These are phyloP conservation scores for Agrilus biguttatus DNA, from an alignment of 2,888 invertebrate species.

Conservation along the genomic window DNA sequence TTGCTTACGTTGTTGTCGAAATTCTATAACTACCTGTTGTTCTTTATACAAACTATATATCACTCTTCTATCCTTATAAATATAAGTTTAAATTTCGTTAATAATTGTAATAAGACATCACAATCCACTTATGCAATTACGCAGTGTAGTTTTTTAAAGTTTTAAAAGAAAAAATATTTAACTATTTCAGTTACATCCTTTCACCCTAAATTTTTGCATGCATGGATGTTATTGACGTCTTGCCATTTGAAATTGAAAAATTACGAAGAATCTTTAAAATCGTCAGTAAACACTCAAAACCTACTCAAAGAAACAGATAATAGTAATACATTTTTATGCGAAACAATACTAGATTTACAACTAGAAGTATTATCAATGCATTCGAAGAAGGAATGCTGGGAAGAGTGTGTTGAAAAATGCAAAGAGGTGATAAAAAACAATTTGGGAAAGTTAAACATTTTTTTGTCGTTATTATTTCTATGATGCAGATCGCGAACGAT, in stretches of 20 bases:
- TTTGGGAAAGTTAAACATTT: neutral
- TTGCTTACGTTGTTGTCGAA: too few relatives aligned
- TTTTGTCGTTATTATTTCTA: neutral
- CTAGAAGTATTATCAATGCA: conserved; percentile 31
- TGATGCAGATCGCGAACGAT: too few relatives aligned
- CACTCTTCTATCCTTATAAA: too few relatives aligned
- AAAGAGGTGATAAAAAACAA: conserved; percentile 21
- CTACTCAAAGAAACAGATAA: conserved; percentile 20
- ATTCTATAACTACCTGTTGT: too few relatives aligned
- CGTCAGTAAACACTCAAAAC: conserved; percentile 26
- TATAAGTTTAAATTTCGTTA: too few relatives aligned
- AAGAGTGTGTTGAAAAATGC: conserved; percentile 24
- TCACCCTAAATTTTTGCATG: conserved; percentile 32
- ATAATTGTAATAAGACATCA: too few relatives aligned
- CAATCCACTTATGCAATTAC: too few relatives aligned
- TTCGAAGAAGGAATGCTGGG: conserved; percentile 33
- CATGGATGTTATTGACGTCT: conserved; percentile 35
- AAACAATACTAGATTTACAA: conserved; percentile 21
- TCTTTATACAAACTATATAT: too few relatives aligned
- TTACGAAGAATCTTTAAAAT: conserved; percentile 33
- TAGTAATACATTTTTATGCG: conserved; percentile 18
- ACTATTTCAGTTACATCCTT: conserved; percentile 11
- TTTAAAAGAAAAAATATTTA: neutral
- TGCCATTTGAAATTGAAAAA: conserved; percentile 36
- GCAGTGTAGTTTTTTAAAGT: too few relatives aligned